phyloP scores from a whole-genome alignment of 2,888 invertebrate genomes.

The Rotaria magnacalcarata region DNA sequence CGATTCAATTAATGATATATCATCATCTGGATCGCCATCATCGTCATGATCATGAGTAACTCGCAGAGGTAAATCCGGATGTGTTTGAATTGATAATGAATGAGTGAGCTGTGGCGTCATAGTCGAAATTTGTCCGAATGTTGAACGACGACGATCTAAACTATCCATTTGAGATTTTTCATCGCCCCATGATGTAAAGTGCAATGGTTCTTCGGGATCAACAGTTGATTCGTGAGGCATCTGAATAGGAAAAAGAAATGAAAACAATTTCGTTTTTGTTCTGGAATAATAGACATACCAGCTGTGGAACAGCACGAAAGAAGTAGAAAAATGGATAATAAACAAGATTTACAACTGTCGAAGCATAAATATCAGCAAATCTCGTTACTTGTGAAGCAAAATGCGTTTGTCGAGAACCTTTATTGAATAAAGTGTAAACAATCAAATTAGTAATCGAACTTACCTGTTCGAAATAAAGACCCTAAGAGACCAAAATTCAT shows the following conservation, averaged over 20 bases:
- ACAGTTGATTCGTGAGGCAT: conserved; percentile 98
- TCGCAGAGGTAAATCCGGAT: conserved; percentile 13
- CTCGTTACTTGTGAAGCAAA: conserved; percentile 87
- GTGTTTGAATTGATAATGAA: background rate
- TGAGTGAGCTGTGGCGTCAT: background rate
- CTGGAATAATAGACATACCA: conserved; percentile 61
- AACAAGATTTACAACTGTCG: conserved; percentile 84
- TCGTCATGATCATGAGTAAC: conserved; percentile 25
- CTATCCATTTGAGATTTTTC: background rate
- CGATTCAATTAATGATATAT: background rate
- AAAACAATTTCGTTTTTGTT: background rate
- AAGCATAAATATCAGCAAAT: conserved; percentile 93
- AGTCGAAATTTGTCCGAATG: background rate
- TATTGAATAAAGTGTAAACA: background rate
- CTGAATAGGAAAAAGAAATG: conserved; percentile 53
- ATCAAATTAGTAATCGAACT: conserved; percentile 38
- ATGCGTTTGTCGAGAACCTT: conserved; percentile 84
- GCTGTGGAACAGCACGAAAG: conserved; percentile 94
- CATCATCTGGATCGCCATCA: background rate
- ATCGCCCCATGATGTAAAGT: background rate
- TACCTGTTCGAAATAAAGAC: conserved; percentile 74
- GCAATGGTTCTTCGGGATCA: conserved; percentile 69
- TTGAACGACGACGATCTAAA: conserved; percentile 14
- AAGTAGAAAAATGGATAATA: conserved; percentile 98
- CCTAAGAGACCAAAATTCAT: conserved; percentile 95